Evolutionary conservation across 2,888 invertebrate species (phyloP), one percentile per base, ranked within the genome.

Genomic region (Sinohyriopsis cumingii): DNA sequence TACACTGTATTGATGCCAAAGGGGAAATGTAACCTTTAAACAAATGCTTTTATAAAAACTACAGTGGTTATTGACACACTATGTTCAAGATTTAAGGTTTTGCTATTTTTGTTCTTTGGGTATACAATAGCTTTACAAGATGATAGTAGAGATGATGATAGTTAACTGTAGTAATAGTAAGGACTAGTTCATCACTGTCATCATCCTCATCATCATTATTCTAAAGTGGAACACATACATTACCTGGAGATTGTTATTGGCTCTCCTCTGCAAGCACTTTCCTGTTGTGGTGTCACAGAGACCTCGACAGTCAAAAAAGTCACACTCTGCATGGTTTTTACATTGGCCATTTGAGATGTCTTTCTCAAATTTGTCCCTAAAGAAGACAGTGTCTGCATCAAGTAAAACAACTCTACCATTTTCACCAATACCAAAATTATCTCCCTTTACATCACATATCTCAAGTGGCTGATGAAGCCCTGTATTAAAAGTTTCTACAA

Each of bases 191-290:
- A 45, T 45, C 45, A 45, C 0, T 45, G 12, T 45, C 3, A 45
- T 45, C 28, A 28, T 28, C 28, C 28, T 28, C 33, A 9, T 33
- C 45, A 45, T 45, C 9, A 45, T 45, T 12, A 45, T 45, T 45
- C 12, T 3, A 45, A 45, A 45, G 15, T 0, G 12, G 45, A 45
- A 45, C 4, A 9, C 7, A 55, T 55, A 33, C 1, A 22, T 62
- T 66, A 94, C 92, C 92, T 94, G 93, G 75, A 94, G 87, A 87
- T 94, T 94, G 83, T 93, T 93, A 84, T 94, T 94, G 7, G 91
- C 90, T 3, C 94, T 92, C 1, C 91, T 90, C 62, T 90, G 88
- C 65, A 91, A 90, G 88, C 94, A 94, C 77, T 90, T 91, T 53
- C 90, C 89, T 18, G 90, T 91, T 5, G 89, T 82, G 53, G 86